Percentiles rank a stretch among this genome's conserved stretches.
phyloP scores from a whole-genome alignment of 1,140 invertebrate genomes.

The Dreissena polymorpha region DNA sequence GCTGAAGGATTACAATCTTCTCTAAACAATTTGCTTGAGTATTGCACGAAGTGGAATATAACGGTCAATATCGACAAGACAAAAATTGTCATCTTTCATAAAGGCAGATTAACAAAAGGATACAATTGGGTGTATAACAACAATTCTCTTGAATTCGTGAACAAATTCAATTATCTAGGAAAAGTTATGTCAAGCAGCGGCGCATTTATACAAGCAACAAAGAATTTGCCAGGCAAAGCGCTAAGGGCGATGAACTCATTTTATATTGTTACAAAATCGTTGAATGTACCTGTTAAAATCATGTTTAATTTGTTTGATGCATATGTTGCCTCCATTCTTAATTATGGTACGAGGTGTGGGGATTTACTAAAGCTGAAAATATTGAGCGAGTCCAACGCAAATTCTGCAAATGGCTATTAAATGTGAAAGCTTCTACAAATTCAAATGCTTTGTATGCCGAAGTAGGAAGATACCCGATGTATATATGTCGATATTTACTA shows the following conservation, averaged over 20 bases:
- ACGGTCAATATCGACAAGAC: slow-evolving; percentile 7
- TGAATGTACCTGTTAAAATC: neutral
- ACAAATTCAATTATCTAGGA: neutral
- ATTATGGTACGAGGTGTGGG: slow-evolving; percentile 3
- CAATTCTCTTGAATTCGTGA: slow-evolving; percentile 13
- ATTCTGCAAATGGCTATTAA: slow-evolving; percentile 3
- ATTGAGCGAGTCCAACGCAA: slow-evolving; percentile 11
- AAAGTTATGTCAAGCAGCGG: slow-evolving; percentile 9
- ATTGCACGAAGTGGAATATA: slow-evolving; percentile 17
- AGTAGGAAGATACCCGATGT: neutral
- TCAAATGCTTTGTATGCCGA: slow-evolving; percentile 10
- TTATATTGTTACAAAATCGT: neutral
- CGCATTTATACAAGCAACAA: slow-evolving; percentile 6
- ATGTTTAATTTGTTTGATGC: slow-evolving; percentile 14
- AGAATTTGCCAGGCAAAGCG: neutral
- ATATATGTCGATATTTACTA: neutral
- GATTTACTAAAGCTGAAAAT: slow-evolving; percentile 17
- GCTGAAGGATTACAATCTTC: too few species aligned
- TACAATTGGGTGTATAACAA: neutral
- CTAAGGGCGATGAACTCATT: neutral
- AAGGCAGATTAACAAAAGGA: neutral
- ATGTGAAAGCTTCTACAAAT: slow-evolving; percentile 12
- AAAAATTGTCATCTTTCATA: slow-evolving; percentile 14
- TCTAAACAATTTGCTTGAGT: neutral
- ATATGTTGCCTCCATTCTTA: neutral